Conservation (phyloP, 2,113 vertebrate genomes). For the Aphelocoma coerulescens region DNA sequence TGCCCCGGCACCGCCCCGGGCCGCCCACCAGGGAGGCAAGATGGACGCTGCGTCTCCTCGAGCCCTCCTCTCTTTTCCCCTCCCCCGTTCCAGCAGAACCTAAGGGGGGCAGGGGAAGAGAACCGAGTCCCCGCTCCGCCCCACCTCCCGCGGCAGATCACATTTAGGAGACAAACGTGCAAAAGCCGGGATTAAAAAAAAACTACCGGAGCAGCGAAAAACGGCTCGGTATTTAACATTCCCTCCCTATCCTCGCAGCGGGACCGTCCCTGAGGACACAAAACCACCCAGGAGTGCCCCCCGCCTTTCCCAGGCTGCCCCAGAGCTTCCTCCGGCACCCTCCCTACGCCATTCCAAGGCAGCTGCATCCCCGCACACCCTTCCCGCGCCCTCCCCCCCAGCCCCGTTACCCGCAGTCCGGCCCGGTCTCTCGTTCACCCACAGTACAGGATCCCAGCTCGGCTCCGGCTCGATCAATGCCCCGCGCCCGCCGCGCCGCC, state of each 20-base stretch:
- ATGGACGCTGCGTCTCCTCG: neutral
- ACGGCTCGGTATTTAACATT: accelerated
- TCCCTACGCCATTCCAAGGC: accelerated
- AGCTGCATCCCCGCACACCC: accelerated
- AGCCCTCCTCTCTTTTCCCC: neutral
- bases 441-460: accelerated
- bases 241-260: too few species aligned
- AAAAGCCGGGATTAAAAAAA: accelerated
- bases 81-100: neutral
- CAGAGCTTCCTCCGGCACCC: too few species aligned
- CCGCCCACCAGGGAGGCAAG: neutral
- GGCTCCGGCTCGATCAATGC: neutral
- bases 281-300: accelerated
- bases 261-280: accelerated
- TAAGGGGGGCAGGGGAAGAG: too few species aligned
- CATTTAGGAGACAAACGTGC: accelerated
- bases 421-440: neutral
- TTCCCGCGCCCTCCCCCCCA: neutral
- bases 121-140: accelerated
- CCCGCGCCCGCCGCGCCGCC: neutral
- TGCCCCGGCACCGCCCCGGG: neutral
- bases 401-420: neutral
- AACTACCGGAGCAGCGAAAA: accelerated
- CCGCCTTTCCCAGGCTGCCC: accelerated
- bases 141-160: neutral